A percentile compares a stretch with the other conserved stretches of the same genome.
phyloP scores from a whole-genome alignment of 1,140 invertebrate species.

The Pseudomyrmex dendroicus region DNA sequence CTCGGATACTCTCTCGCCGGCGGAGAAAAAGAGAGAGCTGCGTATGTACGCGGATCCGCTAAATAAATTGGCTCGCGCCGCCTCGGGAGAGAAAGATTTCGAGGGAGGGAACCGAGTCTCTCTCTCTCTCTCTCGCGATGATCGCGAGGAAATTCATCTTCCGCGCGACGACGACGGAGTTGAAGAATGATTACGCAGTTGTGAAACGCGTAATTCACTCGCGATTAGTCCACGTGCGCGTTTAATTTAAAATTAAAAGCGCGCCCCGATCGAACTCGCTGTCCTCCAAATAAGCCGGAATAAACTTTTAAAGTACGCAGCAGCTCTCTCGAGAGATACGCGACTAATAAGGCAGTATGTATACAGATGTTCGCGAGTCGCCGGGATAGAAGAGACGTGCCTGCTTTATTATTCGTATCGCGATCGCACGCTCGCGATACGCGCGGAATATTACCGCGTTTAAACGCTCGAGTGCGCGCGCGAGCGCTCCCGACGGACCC shows the following conservation, averaged over 20 bases:
- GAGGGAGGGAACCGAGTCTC: background rate
- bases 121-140: background rate
- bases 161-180: background rate
- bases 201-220: background rate
- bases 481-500: background rate
- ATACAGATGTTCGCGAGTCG: slow-evolving; percentile 55
- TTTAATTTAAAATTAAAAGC: background rate
- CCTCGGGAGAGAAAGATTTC: slow-evolving; percentile 1
- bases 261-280: background rate
- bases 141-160: slow-evolving; percentile 7
- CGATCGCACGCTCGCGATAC: slow-evolving; percentile 44
- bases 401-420: slow-evolving; percentile 62
- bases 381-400: background rate
- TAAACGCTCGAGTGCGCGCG: slow-evolving; percentile 64
- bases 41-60: background rate
- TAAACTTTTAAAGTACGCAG: slow-evolving; percentile 19
- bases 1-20: slow-evolving; percentile 26
- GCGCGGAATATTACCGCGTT: slow-evolving; percentile 60
- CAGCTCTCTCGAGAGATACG: background rate
- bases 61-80: slow-evolving; percentile 45
- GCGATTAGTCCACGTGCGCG: background rate
- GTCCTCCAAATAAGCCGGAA: background rate
- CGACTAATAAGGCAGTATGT: slow-evolving; percentile 56
- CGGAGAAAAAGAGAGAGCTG: background rate
- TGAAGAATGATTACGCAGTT: background rate